Base-by-base conservation (phyloP, 2,888 invertebrate genomes). In the Perizoma flavofasciatum region DNA sequence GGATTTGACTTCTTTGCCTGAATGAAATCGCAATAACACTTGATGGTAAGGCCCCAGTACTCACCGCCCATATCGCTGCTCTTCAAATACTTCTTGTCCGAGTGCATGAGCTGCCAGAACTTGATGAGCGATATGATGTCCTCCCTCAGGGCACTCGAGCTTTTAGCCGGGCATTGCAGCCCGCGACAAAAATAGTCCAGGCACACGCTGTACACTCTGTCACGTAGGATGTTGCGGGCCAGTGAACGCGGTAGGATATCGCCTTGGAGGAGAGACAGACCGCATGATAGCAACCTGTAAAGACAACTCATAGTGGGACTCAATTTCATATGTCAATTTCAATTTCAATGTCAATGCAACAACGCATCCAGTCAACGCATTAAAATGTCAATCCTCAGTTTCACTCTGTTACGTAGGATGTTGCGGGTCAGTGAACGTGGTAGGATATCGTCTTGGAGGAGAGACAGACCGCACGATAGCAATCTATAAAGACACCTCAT, bases 81-180 rank as follows among this genome's bases (percentile, higher is more conserved):
- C 85, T 96, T 95, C 73, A 98, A 89, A 83, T 98, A 97, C 82
- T 98, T 98, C 89, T 97, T 98, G 78, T 98, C 98, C 1, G 97
- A 96, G 79, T 98, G 97, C 94, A 99, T 96, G 5, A 96, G 95
- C 81, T 98, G 97, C 99, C 99, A 99, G 90, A 99, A 99, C 74
- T 96, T 95, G 59, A 98, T 94, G 54, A 99, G 86, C 0, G 96
- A 95, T 41, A 95, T 93, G 68, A 99, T 97, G 77, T 99, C 99
- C 72, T 98, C 98, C 11, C 97, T 88, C 10, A 99, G 86, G 5
- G 95, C 95, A 0, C 95, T 94, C 0, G 95, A 93, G 39, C 94
- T 93, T 76, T 97, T 97, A 0, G 96, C 95, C 0, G 99, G 99
- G 71, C 96, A 97, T 58, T 96, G 96, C n/a, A 96, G 95, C 0